Conservation (phyloP, 2,888 invertebrate species). For the Hydroisotoma schaefferi region DNA sequence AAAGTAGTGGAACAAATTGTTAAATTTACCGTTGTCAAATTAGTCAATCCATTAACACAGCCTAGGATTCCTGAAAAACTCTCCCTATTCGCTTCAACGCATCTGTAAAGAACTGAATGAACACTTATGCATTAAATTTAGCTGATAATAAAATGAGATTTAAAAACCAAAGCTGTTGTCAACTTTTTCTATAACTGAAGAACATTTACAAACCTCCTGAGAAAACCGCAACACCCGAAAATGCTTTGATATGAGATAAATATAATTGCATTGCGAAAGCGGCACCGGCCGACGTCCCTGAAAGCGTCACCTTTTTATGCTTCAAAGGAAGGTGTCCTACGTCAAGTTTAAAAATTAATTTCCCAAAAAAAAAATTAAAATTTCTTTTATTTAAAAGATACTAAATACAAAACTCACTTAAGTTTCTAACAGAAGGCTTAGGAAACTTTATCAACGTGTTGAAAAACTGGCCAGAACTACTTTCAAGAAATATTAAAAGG, state of each 20-base stretch:
- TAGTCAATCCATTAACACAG: constrained; percentile 43
- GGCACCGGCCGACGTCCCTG: constrained; percentile 40
- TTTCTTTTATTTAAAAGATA: not conserved
- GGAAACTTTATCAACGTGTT: constrained; percentile 25
- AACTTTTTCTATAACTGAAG: not conserved
- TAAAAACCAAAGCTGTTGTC: not conserved
- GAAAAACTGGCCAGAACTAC: constrained; percentile 21
- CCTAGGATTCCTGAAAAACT: constrained; percentile 45
- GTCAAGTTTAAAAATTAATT: not conserved
- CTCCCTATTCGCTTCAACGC: constrained; percentile 42
- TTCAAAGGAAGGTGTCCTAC: constrained; percentile 32
- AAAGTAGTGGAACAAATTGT: not conserved
- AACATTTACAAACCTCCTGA: constrained; percentile 34
- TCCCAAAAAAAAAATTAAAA: not conserved
- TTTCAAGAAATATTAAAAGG: constrained; percentile 20
- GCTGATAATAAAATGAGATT: not conserved
- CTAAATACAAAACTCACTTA: constrained; percentile 18
- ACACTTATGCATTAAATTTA: constrained; percentile 10
- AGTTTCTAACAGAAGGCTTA: constrained; percentile 23
- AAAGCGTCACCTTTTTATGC: constrained; percentile 38
- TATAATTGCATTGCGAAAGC: constrained; percentile 44
- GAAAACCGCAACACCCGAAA: constrained; percentile 43
- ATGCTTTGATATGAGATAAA: constrained; percentile 40
- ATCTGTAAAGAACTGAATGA: constrained; percentile 37
- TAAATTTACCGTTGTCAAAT: constrained; percentile 33